Conservation (phyloP, 2,797 vertebrate species). For the Decapterus maruadsi region DNA sequence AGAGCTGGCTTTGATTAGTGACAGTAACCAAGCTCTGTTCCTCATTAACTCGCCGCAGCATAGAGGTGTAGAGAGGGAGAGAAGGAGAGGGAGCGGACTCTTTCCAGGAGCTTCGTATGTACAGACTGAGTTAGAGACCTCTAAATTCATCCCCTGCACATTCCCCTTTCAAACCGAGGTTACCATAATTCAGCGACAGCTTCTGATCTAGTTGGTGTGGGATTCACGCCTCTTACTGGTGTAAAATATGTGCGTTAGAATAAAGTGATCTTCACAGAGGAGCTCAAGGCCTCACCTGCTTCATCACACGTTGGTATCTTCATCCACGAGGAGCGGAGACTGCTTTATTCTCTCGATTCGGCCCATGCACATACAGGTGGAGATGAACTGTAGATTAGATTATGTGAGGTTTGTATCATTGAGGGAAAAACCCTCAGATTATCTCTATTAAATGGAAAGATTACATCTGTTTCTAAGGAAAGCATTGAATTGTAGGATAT, state of each 20-base stretch:
- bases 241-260: slow-evolving; percentile 53
- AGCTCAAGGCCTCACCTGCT: slow-evolving; percentile 12
- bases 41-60: slow-evolving; percentile 75
- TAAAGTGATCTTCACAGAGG: slow-evolving; percentile 53
- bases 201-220: slow-evolving; percentile 60
- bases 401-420: too few relatives aligned
- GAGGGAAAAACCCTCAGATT: too few relatives aligned
- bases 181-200: slow-evolving; percentile 68
- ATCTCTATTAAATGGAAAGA: not conserved
- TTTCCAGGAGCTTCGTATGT: slow-evolving; percentile 37
- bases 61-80: slow-evolving; percentile 48
- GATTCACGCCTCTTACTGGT: slow-evolving; percentile 45
- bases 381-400: too few relatives aligned
- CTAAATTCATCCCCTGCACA: slow-evolving; percentile 45
- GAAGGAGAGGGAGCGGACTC: slow-evolving; percentile 12
- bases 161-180: slow-evolving; percentile 38
- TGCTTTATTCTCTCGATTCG: not conserved
- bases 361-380: too few relatives aligned
- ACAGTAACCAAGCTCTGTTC: slow-evolving; percentile 80
- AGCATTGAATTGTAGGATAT: not conserved
- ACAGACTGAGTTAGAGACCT: slow-evolving; percentile 31
- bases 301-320: slow-evolving; percentile 46
- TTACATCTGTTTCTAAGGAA: not conserved
- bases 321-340: slow-evolving; percentile 29
- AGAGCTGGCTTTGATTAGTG: slow-evolving; percentile 87